phyloP scores from a whole-genome alignment of 2,113 vertebrate genomes.

The Macroglossus sobrinus region DNA sequence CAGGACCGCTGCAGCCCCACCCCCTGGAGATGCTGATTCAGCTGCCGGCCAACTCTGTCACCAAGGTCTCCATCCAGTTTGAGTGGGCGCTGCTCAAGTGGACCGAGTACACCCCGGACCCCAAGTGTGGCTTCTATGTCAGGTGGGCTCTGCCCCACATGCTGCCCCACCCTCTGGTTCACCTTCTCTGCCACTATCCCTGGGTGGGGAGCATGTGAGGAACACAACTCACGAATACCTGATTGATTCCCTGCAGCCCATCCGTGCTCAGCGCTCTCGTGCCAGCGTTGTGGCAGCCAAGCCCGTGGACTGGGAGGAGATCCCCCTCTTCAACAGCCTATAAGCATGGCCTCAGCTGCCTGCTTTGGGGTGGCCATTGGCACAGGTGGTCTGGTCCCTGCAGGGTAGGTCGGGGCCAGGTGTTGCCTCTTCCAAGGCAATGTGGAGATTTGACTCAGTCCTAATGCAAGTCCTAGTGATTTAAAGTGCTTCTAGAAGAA shows the following conservation, averaged over 20 bases:
- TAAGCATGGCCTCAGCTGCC: slow-evolving; percentile 81
- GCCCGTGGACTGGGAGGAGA: slow-evolving; percentile 82
- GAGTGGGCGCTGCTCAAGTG: slow-evolving; percentile 96
- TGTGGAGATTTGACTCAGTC: not conserved
- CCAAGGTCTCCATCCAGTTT: slow-evolving; percentile 96
- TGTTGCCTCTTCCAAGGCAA: not conserved
- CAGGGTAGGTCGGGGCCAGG: not conserved
- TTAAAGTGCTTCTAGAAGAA: not conserved
- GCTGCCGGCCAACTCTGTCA: slow-evolving; percentile 94
- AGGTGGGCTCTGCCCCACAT: slow-evolving; percentile 80
- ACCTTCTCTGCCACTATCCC: not conserved
- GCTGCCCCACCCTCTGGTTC: not conserved
- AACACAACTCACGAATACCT: rapidly evolving
- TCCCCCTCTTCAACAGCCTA: slow-evolving; percentile 90
- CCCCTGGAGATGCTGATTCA: slow-evolving; percentile 98
- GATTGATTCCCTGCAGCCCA: slow-evolving; percentile 82
- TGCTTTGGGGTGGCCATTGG: rapidly evolving
- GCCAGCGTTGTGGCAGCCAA: slow-evolving; percentile 89
- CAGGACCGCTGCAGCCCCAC: slow-evolving; percentile 93
- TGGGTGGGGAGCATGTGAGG: not conserved
- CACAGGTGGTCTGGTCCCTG: not conserved
- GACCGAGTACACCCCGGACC: slow-evolving; percentile 97
- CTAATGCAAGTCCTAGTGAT: not conserved
- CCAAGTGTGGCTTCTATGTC: slow-evolving; percentile 98
- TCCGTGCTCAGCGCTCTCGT: slow-evolving; percentile 96